A percentile compares a stretch with the other conserved stretches of the same genome.
Evolutionary conservation across 35 echinoderm and acorn worm genomes (phyloP).

Genomic region (Eucidaris tribuloides): DNA sequence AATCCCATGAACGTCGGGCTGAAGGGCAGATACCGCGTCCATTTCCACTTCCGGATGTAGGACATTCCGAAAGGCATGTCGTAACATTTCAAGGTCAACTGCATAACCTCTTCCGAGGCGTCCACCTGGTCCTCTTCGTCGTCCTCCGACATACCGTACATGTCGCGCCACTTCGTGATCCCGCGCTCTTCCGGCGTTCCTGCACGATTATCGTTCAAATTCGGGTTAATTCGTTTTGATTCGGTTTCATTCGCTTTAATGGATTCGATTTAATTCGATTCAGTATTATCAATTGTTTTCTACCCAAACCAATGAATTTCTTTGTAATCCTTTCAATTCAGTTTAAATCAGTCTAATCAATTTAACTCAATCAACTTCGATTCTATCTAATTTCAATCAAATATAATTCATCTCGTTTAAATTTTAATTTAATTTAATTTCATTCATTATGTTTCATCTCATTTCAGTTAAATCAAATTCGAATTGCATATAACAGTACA

Average conservation of each 20-base stretch:
- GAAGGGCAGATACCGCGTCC: constrained; percentile 71
- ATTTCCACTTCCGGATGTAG: constrained; percentile 48
- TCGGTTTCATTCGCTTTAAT: background rate
- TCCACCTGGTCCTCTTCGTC: background rate
- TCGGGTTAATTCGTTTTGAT: background rate
- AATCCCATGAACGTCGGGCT: constrained; percentile 88
- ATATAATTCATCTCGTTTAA: too few relatives aligned
- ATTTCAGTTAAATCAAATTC: too few relatives aligned
- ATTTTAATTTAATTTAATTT: too few relatives aligned
- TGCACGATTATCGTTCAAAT: constrained; percentile 26
- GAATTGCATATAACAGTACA: too few relatives aligned
- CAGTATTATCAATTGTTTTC: background rate
- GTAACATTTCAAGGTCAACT: constrained; percentile 24
- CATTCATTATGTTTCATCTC: too few relatives aligned
- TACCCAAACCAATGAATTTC: background rate
- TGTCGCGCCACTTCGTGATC: constrained; percentile 52
- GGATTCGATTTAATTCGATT: too few relatives aligned
- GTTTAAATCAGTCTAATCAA: background rate
- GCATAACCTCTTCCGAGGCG: background rate
- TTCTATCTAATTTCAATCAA: background rate
- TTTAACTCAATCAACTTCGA: background rate
- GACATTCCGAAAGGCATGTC: constrained; percentile 87
- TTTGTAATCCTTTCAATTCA: background rate
- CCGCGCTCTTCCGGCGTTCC: constrained; percentile 88
- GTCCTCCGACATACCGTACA: constrained; percentile 22